Conservation (phyloP, 1,140 invertebrate genomes). For the Formica selysi region DNA sequence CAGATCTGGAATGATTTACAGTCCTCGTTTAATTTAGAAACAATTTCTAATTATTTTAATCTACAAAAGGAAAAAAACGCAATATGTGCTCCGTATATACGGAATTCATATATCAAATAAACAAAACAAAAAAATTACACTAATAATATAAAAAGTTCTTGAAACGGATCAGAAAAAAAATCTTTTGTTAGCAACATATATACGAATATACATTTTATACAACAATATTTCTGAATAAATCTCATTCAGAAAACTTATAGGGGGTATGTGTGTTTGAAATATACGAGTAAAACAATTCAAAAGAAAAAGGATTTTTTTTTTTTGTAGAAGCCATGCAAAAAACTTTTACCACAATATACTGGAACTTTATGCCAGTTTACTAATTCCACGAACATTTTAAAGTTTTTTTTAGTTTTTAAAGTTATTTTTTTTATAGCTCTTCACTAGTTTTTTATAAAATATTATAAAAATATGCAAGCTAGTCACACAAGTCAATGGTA, state of each 20-base stretch:
- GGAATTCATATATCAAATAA: not conserved
- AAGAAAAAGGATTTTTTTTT: conserved; percentile 59
- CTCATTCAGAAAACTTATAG: conserved; percentile 56
- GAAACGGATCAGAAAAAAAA: conserved; percentile 59
- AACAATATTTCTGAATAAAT: conserved; percentile 47
- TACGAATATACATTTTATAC: not conserved
- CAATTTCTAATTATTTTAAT: not conserved
- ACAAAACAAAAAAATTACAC: conserved; percentile 6
- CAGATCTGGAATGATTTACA: not conserved
- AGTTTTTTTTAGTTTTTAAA: conserved; percentile 55
- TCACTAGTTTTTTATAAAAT: conserved; percentile 58
- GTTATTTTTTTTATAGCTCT: conserved; percentile 36
- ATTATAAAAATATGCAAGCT: conserved; percentile 56
- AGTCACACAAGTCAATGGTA: conserved; percentile 20
- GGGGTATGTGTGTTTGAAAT: conserved; percentile 59
- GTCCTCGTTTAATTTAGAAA: not conserved
- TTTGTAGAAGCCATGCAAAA: conserved; percentile 29
- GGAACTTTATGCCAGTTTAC: conserved; percentile 57
- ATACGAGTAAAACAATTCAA: conserved; percentile 56
- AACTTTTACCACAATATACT: conserved; percentile 48
- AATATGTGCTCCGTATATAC: not conserved
- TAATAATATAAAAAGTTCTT: not conserved
- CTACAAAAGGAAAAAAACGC: not conserved
- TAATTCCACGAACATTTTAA: conserved; percentile 42
- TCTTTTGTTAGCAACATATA: conserved; percentile 19